Conservation (phyloP, 2,888 invertebrate species). For the Steromphala cineraria region DNA sequence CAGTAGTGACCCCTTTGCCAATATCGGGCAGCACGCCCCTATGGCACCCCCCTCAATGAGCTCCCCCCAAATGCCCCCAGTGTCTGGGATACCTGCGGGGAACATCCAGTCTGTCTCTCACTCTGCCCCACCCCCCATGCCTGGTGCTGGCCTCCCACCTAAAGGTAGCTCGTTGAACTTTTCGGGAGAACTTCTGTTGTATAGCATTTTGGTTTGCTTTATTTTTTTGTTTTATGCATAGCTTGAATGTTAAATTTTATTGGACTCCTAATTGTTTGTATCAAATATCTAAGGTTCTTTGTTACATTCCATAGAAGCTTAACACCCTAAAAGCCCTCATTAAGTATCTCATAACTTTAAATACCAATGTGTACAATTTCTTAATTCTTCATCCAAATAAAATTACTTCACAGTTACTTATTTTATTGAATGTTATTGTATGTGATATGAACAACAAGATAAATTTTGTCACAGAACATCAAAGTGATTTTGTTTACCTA, state of each 20-base stretch:
- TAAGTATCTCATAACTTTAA: too few species aligned
- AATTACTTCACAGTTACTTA: too few species aligned
- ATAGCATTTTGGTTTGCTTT: neutral
- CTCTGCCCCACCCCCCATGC: neutral
- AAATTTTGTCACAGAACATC: too few species aligned
- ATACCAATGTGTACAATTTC: neutral
- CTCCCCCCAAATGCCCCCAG: slow-evolving; percentile 26
- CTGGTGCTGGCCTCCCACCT: slow-evolving; percentile 7
- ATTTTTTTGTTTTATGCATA: neutral
- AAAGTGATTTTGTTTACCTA: too few species aligned
- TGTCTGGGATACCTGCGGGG: neutral
- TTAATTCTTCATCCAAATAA: neutral
- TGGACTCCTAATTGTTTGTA: neutral
- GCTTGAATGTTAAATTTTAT: neutral
- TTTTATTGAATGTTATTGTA: too few species aligned
- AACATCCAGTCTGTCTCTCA: neutral
- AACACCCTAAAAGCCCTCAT: too few species aligned
- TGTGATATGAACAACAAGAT: too few species aligned
- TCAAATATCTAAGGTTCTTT: too few species aligned
- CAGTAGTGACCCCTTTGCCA: slow-evolving; percentile 62
- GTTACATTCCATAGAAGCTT: too few species aligned
- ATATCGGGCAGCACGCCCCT: slow-evolving; percentile 54
- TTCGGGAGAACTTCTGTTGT: neutral
- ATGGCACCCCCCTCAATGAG: slow-evolving; percentile 31
- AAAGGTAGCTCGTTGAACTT: neutral